Evolutionary conservation across 2,888 invertebrate species (phyloP), one percentile per base, ranked within the genome.

Genomic region (Eupithecia inturbata): DNA sequence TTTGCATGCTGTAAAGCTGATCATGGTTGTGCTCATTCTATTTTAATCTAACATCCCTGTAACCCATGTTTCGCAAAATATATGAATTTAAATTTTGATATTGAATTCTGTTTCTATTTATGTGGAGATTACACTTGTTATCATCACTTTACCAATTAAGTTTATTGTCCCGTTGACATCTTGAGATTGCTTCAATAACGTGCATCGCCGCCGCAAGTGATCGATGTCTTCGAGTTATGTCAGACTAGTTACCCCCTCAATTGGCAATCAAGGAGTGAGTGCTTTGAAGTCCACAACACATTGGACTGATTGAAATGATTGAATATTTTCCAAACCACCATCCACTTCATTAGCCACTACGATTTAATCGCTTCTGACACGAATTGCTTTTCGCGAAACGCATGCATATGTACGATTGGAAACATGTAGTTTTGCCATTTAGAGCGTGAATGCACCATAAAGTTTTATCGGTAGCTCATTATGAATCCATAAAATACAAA

Each of bases 201-300:
- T 88, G 90, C 86, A 84, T 81, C 85, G 83, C 81, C 83, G 83
- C 81, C 85, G 88, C 87, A 85, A 88, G 87, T 92, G 93, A 93
- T 93, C 91, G 92, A 92, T 92, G 86, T 89, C 87, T 85, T 87
- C 88, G 88, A 91, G 88, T 90, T 91, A 90, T 89, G 91, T 91
- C 91, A 92, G 92, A 90, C 90, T 92, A 92, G 92, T 93, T 93
- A 93, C 92, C 92, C 92, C 89, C 92, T 91, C 94, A 94, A 94
- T 94, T 94, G 94, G 88, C 85, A 36, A 36, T 89, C 88, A 90
- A 36, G 36, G 36, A 36, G 89, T 92, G 93, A 94, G 94, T 93
- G 94, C 90, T 89, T 91, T 89, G 92, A 93, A 91, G 90, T 91
- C 86, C 89, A 88, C 88, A 87, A 73, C 74, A 90, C 90, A 91